These are phyloP conservation scores for Leucosticte australis DNA, from an alignment of 2,113 vertebrate species.

Conservation along the genomic window DNA sequence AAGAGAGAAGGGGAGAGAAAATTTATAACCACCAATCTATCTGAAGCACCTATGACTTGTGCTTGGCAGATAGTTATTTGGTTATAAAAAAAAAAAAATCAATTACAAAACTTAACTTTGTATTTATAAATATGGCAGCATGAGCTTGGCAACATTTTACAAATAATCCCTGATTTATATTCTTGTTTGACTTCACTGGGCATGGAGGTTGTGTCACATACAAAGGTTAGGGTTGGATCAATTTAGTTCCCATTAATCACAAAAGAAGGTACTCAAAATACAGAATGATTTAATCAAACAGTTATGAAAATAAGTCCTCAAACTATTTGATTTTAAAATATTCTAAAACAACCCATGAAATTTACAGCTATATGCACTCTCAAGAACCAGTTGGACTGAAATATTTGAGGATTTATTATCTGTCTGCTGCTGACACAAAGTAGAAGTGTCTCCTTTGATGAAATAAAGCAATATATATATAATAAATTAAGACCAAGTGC, in stretches of 20 bases:
- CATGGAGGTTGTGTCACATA: background rate
- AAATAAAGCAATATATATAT: background rate
- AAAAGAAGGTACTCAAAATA: background rate
- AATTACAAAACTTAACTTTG: constrained; percentile 10
- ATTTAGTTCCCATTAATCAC: background rate
- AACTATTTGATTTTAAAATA: background rate
- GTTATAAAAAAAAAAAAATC: background rate
- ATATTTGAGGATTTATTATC: background rate
- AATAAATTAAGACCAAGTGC: background rate
- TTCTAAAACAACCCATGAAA: background rate
- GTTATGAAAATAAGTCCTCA: background rate
- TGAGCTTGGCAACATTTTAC: constrained; percentile 77
- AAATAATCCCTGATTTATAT: background rate
- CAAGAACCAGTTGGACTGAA: background rate
- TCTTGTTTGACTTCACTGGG: background rate
- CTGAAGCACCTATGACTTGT: constrained; percentile 63
- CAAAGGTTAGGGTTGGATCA: background rate
- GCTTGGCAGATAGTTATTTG: constrained; percentile 66
- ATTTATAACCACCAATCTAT: constrained; percentile 57
- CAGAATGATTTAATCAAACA: background rate
- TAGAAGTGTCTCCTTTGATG: background rate
- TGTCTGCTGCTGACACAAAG: background rate
- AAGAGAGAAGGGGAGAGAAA: background rate
- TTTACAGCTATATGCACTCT: background rate
- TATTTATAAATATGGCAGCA: constrained; percentile 62